Base-by-base conservation (phyloP, 1,140 invertebrate species). In the Riptortus pedestris region DNA sequence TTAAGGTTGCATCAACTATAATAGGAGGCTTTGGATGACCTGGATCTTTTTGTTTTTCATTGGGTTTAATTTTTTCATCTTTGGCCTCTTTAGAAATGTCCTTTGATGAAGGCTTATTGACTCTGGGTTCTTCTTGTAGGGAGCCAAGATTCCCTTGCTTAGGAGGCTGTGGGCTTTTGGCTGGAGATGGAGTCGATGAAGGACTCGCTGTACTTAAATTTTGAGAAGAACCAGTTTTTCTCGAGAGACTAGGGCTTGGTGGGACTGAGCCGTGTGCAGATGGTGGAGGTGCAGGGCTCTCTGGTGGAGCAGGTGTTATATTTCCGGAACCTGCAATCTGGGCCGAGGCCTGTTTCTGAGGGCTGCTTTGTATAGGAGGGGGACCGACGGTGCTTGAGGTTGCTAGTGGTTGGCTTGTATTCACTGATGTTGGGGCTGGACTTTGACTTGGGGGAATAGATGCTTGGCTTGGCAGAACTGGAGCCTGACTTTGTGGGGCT, bases 221-320 rank as follows among this genome's bases (percentile, higher is more conserved):
- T 7, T 38, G 5, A 14, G 31, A 38, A 14, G 31, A 7, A 14
- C 31, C 14, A 5, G 14, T 38, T 38, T 38, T 38, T 5, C 31
- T 5, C 5, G 31, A 5, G 14, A 38, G 5, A 38, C n/a, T 43
- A 4, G 24, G 20, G 26, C 43, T 14, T 33, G 24, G 62, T 52
- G 62, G 31, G 9, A 43, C 16, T 2, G 51, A 24, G 48, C 20
- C 58, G 16, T 57, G 48, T 14, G 51, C 33, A 43, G 62, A 24
- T 24, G 20, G 3, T 26, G 20, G 51, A 16, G 51, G 51, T 55
- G 24, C 16, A 38, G 62, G 47, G 3, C 1, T 29, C 12, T 18
- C 24, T 16, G 62, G 20, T 24, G 51, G n/a, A n/a, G n/a, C 16
- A 28, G 65, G 65, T 5, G 60, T 66, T 33, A 24, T 51, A 24